Evolutionary conservation across 2,797 vertebrate species (phyloP).

Genomic region (Pelodytes ibericus): DNA sequence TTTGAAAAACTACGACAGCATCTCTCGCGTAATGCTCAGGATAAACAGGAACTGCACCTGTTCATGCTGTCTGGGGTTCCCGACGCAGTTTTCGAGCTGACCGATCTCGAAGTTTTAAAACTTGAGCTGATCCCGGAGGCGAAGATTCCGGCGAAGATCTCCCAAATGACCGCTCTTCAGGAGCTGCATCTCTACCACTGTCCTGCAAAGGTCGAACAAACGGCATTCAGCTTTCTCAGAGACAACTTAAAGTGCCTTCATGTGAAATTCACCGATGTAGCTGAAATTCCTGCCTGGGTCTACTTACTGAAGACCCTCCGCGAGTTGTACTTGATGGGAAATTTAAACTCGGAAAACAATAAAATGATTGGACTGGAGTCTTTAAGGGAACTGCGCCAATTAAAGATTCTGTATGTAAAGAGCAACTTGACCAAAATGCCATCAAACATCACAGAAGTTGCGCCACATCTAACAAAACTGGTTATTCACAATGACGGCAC

Average conservation of each 20-base stretch:
- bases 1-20: constrained; percentile 95
- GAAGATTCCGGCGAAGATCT: constrained; percentile 94
- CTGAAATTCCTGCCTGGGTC: constrained; percentile 96
- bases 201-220: constrained; percentile 96
- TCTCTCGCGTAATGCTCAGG: constrained; percentile 88
- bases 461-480: constrained; percentile 90
- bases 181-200: constrained; percentile 97
- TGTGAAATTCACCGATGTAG: constrained; percentile 97
- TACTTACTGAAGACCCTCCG: constrained; percentile 92
- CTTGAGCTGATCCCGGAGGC: constrained; percentile 96
- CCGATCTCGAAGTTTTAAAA: constrained; percentile 92
- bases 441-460: constrained; percentile 96
- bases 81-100: constrained; percentile 93
- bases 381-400: constrained; percentile 90
- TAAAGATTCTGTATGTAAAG: constrained; percentile 93
- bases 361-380: constrained; percentile 98
- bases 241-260: constrained; percentile 98
- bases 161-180: constrained; percentile 95
- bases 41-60: constrained; percentile 92
- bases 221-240: constrained; percentile 95
- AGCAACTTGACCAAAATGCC: constrained; percentile 98
- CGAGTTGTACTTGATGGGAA: constrained; percentile 92
- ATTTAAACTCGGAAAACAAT: constrained; percentile 98
- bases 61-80: constrained; percentile 97
- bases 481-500: constrained; percentile 97